Evolutionary conservation across 2,113 vertebrate genomes (phyloP).

Genomic region (Plectropomus leopardus): DNA sequence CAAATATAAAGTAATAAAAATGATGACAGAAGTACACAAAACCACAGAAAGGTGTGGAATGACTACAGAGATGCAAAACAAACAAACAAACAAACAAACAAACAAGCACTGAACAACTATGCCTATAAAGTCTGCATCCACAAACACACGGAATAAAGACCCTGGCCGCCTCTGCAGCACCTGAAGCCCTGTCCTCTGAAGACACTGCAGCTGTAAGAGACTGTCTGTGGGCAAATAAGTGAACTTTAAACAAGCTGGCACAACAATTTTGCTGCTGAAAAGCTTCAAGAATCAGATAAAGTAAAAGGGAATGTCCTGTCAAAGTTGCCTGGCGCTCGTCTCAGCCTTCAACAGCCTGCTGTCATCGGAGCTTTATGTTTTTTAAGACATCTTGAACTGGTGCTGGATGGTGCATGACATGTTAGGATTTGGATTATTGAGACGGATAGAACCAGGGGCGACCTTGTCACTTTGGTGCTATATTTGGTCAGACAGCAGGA

Average conservation of each 20-base stretch:
- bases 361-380: conserved; percentile 43
- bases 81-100: no score
- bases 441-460: conserved; percentile 54
- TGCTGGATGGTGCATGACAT: conserved; percentile 58
- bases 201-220: not conserved
- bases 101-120: no score
- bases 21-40: no score
- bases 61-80: no score
- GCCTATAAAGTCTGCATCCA: not conserved
- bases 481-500: conserved; percentile 73
- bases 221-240: conserved; percentile 3
- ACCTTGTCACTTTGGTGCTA: conserved; percentile 67
- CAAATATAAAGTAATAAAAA: no score
- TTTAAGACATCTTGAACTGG: conserved; percentile 46
- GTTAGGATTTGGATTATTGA: conserved; percentile 65
- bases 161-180: not conserved
- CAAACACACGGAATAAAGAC: conserved; percentile 3
- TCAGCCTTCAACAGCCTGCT: conserved; percentile 49
- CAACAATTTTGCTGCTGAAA: conserved; percentile 25
- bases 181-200: not conserved
- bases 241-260: conserved; percentile 21
- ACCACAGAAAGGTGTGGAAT: no score
- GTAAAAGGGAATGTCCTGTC: conserved; percentile 40
- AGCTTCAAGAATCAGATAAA: conserved; percentile 35
- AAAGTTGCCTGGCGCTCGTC: conserved; percentile 15